These are phyloP conservation scores for Dysdera silvatica DNA, from an alignment of 1,140 invertebrate genomes.

Conservation along the genomic window DNA sequence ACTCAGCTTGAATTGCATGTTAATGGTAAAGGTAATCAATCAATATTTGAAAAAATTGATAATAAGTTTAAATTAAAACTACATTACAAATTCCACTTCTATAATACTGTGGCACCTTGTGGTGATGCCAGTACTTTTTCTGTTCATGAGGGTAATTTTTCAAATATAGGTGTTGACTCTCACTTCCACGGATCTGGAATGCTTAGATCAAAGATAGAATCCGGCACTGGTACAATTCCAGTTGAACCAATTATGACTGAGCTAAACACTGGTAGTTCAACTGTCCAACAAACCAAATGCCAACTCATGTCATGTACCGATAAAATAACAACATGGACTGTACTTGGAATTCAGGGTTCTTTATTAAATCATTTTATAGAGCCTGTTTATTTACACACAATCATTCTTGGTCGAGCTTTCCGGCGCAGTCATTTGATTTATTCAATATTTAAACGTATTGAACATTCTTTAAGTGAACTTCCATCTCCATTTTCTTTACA, in stretches of 20 bases:
- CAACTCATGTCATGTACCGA: conserved; percentile 49
- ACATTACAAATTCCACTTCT: conserved; percentile 66
- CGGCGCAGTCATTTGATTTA: conserved; percentile 45
- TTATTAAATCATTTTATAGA: conserved; percentile 43
- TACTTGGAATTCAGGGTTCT: conserved; percentile 49
- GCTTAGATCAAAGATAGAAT: conserved; percentile 37
- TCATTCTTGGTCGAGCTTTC: conserved; percentile 46
- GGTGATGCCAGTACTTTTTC: conserved; percentile 56
- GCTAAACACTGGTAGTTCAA: conserved; percentile 48
- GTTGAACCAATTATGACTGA: conserved; percentile 28
- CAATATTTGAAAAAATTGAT: conserved; percentile 53
- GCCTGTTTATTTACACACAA: conserved; percentile 46
- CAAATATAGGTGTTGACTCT: conserved; percentile 58
- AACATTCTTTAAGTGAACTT: conserved; percentile 32
- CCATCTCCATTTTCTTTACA: conserved; percentile 40
- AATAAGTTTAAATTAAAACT: conserved; percentile 32
- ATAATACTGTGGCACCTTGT: conserved; percentile 95
- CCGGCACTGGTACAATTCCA: conserved; percentile 39
- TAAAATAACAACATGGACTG: conserved; percentile 49
- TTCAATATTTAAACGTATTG: conserved; percentile 46
- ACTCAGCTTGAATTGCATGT: conserved; percentile 37
- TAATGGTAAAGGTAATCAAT: conserved; percentile 41
- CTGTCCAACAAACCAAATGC: conserved; percentile 35
- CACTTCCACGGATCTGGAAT: conserved; percentile 68
- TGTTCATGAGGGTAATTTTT: conserved; percentile 41